Conservation (phyloP, 2,113 vertebrate genomes). For the Smithornis capensis region DNA sequence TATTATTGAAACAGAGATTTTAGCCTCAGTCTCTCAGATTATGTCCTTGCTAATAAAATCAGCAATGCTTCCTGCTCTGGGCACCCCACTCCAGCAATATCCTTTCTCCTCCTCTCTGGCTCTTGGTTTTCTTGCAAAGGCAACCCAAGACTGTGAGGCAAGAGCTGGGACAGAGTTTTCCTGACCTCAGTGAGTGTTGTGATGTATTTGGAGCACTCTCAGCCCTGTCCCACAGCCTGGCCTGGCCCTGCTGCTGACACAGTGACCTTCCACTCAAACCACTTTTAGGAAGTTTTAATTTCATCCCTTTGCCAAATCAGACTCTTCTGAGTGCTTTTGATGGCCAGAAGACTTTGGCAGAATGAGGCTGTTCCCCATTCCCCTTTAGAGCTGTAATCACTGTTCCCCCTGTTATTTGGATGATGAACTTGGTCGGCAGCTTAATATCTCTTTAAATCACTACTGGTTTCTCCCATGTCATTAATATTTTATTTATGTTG, state of each 20-base stretch:
- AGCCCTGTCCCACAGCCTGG: background rate
- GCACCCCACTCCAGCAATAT: background rate
- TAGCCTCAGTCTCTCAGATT: background rate
- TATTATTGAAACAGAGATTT: background rate
- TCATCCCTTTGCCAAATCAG: background rate
- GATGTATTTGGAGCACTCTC: background rate
- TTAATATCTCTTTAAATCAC: conserved; percentile 39
- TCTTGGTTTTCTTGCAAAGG: background rate
- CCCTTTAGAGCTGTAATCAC: background rate
- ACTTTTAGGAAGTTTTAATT: background rate
- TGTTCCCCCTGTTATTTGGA: background rate
- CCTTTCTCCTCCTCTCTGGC: background rate
- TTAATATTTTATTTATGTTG: conserved; percentile 65
- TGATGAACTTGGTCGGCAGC: background rate
- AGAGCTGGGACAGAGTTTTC: background rate
- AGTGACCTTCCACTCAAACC: background rate
- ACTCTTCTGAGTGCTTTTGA: background rate
- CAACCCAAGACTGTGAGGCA: background rate
- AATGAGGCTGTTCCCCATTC: background rate
- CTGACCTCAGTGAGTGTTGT: background rate
- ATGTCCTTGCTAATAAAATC: accelerated
- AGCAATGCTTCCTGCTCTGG: background rate
- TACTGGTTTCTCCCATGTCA: background rate
- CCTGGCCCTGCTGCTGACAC: background rate
- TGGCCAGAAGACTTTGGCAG: background rate